Evolutionary conservation across 2,113 vertebrate species (phyloP).

Genomic region (Alethe diademata): DNA sequence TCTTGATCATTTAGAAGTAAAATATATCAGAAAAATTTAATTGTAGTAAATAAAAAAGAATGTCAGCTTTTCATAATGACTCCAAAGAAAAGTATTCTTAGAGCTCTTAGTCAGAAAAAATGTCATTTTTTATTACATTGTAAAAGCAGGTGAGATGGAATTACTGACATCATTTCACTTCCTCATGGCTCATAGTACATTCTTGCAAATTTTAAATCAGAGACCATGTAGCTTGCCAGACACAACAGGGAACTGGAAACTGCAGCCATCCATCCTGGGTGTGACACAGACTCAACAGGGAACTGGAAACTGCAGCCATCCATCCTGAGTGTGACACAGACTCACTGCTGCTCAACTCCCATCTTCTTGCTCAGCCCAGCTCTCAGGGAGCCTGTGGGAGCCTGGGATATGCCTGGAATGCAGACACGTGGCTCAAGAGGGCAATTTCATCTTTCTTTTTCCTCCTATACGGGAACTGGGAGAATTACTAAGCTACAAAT

Average conservation of each 20-base stretch:
- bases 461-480: not conserved
- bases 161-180: not conserved
- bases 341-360: not conserved
- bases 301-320: not conserved
- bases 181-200: not conserved
- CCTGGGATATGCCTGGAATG: constrained; percentile 18
- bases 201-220: not conserved
- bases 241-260: not conserved
- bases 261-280: not conserved
- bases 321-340: not conserved
- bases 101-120: not conserved
- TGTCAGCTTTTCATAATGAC: not conserved
- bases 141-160: not conserved
- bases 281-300: not conserved
- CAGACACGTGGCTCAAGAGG: not conserved
- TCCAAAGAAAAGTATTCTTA: not conserved
- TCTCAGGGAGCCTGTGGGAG: not conserved
- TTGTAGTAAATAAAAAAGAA: not conserved
- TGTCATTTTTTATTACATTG: not conserved
- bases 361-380: not conserved
- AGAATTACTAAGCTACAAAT: not conserved
- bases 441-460: not conserved
- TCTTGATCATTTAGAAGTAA: not conserved
- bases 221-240: not conserved
- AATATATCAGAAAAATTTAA: not conserved